phyloP scores from a whole-genome alignment of 2,113 vertebrate species.

The Dicentrarchus labrax region DNA sequence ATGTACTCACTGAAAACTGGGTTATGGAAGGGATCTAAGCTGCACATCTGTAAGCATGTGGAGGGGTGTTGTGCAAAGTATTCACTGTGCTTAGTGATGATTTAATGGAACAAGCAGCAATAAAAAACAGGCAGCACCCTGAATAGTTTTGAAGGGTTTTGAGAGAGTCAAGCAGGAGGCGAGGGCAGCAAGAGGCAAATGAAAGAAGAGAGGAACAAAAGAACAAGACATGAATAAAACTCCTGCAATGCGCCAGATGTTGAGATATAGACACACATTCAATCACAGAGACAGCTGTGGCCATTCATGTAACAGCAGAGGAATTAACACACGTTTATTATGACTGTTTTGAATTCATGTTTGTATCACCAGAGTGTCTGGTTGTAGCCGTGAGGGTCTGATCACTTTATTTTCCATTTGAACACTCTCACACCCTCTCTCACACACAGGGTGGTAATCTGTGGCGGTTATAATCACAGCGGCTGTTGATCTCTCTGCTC shows the following conservation, averaged over 20 bases:
- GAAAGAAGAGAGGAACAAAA: conserved; percentile 18
- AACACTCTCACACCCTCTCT: conserved; percentile 4
- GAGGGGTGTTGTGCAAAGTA: conserved; percentile 42
- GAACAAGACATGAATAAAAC: conserved; percentile 4
- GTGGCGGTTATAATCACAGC: background rate
- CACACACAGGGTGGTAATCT: conserved; percentile 45
- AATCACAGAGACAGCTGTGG: conserved; percentile 8
- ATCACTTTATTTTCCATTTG: conserved; percentile 19
- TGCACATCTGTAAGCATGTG: conserved; percentile 59
- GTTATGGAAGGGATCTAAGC: background rate
- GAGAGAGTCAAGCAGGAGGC: background rate
- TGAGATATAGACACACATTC: background rate
- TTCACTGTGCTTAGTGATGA: conserved; percentile 35
- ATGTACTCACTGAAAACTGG: background rate
- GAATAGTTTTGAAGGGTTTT: conserved; percentile 15
- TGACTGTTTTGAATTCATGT: background rate
- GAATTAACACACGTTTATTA: conserved; percentile 23
- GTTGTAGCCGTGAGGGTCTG: background rate
- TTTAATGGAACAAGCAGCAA: conserved; percentile 40
- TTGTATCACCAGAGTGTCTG: background rate
- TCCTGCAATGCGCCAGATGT: conserved; percentile 37
- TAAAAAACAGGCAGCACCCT: conserved; percentile 16
- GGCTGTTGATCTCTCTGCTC: conserved; percentile 17
- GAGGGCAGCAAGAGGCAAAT: conserved; percentile 14
- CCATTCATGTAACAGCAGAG: conserved; percentile 4